A percentile compares a stretch with the other conserved stretches of the same genome.
Conservation (phyloP, 1,140 invertebrate species). For the Platyscapa corneri region DNA sequence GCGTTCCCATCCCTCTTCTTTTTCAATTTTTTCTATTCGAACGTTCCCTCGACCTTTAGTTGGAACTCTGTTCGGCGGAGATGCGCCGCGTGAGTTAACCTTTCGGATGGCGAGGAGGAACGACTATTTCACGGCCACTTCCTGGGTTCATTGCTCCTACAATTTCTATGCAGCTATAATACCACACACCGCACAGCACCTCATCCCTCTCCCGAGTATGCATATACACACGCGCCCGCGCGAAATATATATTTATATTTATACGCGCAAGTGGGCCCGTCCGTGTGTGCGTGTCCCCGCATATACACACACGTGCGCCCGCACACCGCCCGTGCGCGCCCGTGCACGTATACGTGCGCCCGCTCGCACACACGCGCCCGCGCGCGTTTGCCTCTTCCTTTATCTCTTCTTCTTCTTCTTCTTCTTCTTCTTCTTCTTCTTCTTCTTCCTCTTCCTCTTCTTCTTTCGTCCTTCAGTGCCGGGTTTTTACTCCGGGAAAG, state of each 20-base stretch:
- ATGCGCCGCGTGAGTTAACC: conserved; percentile 67
- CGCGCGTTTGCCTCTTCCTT: conserved; percentile 27
- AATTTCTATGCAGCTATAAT: conserved; percentile 67
- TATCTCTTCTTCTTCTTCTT: conserved; percentile 25
- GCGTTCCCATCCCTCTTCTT: conserved; percentile 12
- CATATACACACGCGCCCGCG: neutral
- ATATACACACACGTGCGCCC: no score
- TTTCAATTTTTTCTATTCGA: conserved; percentile 45
- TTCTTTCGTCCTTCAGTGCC: conserved; percentile 35
- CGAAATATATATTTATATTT: no score
- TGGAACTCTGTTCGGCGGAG: conserved; percentile 36
- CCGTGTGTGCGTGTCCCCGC: neutral
- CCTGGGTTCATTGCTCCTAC: conserved; percentile 71
- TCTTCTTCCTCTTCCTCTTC: conserved; percentile 37
- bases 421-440: no score
- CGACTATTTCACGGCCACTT: conserved; percentile 72
- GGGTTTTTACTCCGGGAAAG: neutral
- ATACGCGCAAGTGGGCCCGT: neutral
- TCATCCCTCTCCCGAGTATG: conserved; percentile 9
- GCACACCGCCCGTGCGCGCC: neutral
- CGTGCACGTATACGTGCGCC: neutral
- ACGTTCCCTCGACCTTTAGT: conserved; percentile 47
- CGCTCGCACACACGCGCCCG: neutral
- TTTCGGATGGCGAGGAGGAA: conserved; percentile 61
- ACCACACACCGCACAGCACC: neutral